These are phyloP conservation scores for Clanis bilineata DNA, from an alignment of 2,888 invertebrate genomes.

Conservation along the genomic window DNA sequence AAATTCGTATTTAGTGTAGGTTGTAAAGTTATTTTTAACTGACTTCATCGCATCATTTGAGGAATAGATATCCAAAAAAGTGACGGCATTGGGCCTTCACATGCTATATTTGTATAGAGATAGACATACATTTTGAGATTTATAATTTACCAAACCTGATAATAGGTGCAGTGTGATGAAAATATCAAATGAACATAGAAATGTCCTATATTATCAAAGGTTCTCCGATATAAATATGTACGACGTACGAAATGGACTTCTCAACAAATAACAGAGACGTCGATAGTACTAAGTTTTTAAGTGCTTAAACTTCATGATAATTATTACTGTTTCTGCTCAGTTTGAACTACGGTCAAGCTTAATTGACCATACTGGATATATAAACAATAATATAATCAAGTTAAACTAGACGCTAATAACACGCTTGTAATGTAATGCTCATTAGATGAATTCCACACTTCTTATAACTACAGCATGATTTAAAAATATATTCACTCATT, in stretches of 20 bases:
- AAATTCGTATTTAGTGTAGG: neutral
- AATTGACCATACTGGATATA: neutral
- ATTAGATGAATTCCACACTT: slow-evolving; percentile 55
- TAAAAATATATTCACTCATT: neutral
- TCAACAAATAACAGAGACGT: no score
- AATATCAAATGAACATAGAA: neutral
- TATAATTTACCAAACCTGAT: neutral
- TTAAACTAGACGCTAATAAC: slow-evolving; percentile 66
- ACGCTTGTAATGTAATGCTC: slow-evolving; percentile 61
- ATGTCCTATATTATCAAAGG: neutral
- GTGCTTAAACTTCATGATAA: no score
- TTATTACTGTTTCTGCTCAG: no score
- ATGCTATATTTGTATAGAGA: neutral
- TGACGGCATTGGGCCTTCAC: neutral
- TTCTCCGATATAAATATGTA: no score
- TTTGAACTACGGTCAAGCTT: neutral
- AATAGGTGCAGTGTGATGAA: neutral
- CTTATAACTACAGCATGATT: neutral
- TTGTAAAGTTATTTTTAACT: neutral
- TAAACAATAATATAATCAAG: slow-evolving; percentile 55
- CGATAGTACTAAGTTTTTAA: no score
- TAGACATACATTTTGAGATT: neutral
- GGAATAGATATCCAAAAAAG: neutral
- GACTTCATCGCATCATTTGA: neutral
- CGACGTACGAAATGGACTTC: no score